Conservation (phyloP, 2,888 invertebrate genomes). For the Suillia variegata region DNA sequence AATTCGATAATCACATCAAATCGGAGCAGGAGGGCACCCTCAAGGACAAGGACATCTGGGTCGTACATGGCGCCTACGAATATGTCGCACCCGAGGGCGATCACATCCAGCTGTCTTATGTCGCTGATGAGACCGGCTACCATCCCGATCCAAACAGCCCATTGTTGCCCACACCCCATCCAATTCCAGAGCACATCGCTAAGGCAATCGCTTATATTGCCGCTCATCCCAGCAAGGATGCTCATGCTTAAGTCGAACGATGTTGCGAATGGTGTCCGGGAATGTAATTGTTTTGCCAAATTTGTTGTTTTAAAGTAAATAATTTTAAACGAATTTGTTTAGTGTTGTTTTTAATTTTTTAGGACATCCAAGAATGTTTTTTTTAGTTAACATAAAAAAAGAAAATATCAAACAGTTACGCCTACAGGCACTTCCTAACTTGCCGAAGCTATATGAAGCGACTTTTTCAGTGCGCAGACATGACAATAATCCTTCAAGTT, state of each 20-base stretch:
- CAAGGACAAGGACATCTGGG: constrained; percentile 24
- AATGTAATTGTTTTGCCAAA: not conserved
- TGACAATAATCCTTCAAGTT: no score
- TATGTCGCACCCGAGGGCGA: constrained; percentile 17
- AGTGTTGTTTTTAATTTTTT: no score
- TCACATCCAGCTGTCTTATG: constrained; percentile 7
- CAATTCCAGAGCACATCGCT: constrained; percentile 29
- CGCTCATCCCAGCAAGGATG: constrained; percentile 26
- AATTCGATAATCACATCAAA: constrained; percentile 28
- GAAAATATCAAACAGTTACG: no score
- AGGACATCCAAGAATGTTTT: no score
- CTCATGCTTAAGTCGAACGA: constrained; percentile 2
- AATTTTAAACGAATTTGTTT: no score
- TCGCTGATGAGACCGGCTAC: constrained; percentile 20
- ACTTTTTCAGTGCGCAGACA: no score
- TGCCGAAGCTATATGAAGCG: no score
- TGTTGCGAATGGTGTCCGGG: no score
- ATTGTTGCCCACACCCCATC: constrained; percentile 28
- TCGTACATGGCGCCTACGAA: constrained; percentile 11
- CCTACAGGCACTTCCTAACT: no score
- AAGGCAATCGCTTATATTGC: constrained; percentile 29
- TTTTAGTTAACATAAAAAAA: no score
- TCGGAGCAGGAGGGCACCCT: constrained; percentile 29
- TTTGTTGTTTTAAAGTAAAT: not conserved
- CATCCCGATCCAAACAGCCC: constrained; percentile 24